Percentiles rank a stretch among this genome's conserved stretches.
phyloP scores from a whole-genome alignment of 2,113 vertebrate genomes.

The Clarias batrachus region DNA sequence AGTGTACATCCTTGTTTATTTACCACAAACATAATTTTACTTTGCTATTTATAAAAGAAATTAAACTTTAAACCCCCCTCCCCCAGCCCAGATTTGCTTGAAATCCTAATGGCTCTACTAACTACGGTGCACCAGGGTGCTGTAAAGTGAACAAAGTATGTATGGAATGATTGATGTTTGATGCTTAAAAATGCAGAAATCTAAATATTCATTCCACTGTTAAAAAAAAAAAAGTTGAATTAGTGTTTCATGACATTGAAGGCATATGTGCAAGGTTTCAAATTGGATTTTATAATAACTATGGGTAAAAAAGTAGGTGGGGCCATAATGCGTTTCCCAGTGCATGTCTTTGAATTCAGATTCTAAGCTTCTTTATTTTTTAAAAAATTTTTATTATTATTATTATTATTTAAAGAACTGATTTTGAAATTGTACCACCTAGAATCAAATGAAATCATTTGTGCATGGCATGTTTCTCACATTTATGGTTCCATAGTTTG shows the following conservation, averaged over 20 bases:
- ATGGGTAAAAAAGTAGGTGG: neutral
- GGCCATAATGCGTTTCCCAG: neutral
- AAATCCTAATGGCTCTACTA: neutral
- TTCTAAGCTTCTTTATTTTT: neutral
- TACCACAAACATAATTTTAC: too few relatives aligned
- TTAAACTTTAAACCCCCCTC: too few relatives aligned
- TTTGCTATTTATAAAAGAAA: conserved; percentile 7
- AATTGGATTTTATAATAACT: neutral
- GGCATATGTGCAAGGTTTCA: neutral
- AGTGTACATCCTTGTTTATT: conserved; percentile 6
- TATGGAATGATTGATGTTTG: too few relatives aligned
- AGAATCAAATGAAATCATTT: neutral
- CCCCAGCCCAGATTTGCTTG: neutral
- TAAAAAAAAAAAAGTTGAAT: neutral
- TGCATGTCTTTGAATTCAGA: neutral
- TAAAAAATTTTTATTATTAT: neutral
- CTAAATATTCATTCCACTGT: neutral
- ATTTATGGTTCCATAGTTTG: neutral
- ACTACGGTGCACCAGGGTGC: neutral
- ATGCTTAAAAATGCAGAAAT: neutral
- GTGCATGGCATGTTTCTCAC: neutral
- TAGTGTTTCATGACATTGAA: neutral
- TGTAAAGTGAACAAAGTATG: neutral
- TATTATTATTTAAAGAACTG: neutral
- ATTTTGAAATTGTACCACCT: neutral